Base-by-base conservation (phyloP, 2,888 invertebrate species). In the Apodemia mormo region DNA sequence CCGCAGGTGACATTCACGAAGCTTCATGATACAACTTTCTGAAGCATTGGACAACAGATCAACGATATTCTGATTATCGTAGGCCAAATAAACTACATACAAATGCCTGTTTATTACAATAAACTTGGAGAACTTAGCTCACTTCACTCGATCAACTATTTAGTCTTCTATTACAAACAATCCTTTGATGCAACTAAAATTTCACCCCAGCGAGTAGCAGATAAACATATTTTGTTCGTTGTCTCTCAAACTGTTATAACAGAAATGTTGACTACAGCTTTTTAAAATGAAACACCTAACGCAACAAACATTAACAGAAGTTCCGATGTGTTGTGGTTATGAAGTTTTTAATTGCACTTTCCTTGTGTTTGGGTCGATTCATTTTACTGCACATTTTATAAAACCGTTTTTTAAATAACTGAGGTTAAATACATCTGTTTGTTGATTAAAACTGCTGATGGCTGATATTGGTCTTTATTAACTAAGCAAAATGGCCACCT, bases 301-400 rank as follows among this genome's bases (percentile, higher is more conserved):
- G n/a, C 56, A 68, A 14, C 14, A n/a, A 8, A 67, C 69, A 67
- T 37, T 70, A 68, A 71, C 65, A 10, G 61, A 72, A 45, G 56
- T 40, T 61, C 58, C 52, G 66, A 52, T 30, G 64, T 49, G 65
- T 49, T 45, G 74, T 70, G 75, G 74, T 76, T 76, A 77, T 78
- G 76, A 78, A 78, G 77, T 77, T 77, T 79, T 78, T 76, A 79
- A 78, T 79, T 78, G 77, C 76, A 70, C 74, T 74, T 74, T 77
- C 74, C 75, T 49, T 73, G 73, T 73, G 75, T 76, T 77, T 76
- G 75, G 73, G 76, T 76, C 72, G 77, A 76, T 70, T 70, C 72
- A 69, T 71, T 74, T 74, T 64, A 14, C 33, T 33, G 61, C n/a
- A 61, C 61, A 33, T 61, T 61, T 61, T 61, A 61, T 37, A 61